Evolutionary conservation across 1,140 invertebrate genomes (phyloP), one percentile per base, ranked within the genome.

Genomic region (Anthonomus grandis): DNA sequence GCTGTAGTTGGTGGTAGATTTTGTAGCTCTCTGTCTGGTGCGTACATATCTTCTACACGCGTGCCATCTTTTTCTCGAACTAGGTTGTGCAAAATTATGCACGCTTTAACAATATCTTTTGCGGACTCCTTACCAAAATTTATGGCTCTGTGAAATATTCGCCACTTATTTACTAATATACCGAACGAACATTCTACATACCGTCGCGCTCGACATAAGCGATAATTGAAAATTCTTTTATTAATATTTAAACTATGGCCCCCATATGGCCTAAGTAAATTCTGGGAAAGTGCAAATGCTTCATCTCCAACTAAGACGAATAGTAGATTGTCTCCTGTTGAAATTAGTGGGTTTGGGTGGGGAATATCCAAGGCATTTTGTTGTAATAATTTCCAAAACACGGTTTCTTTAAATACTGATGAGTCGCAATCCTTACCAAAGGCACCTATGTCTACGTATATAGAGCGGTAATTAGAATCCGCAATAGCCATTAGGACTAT

Each of bases 141-240:
- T 24, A 46, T 3, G 10, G 44, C 3, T 5, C 44, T 8, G 27
- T 37, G 46, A 6, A 50, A 38, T 8, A 50, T 17, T 38, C 36
- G 6, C 48, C 48, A 50, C 19, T 39, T 50, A 24, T 50, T 50
- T 10, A 5, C 12, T 3, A 50, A 13, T 5, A 50, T 39, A 4
- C 34, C 48, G 25, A 50, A 50, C 6, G 34, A 23, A 39, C 48
- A 50, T 50, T 50, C 48, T 38, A 50, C 34, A 9, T 23, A 38
- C 13, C 48, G 9, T 8, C 31, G 17, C 4, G 48, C 48, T 23
- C 48, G 31, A 13, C 18, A 23, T 38, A 38, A 22, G 4, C 34
- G 2, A 23, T 50, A 50, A 38, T 50, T 50, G 17, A 37, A 50
- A 13, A 39, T 18, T 39, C 31, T 21, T 39, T 50, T 21, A 5